These are phyloP conservation scores for human (Homo sapiens) DNA, from an alignment of 2,113 vertebrate species.

Conservation along the genomic window GRCh38 chr11:74467001-74467500, in stretches of 20 bases:
- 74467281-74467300: background rate
- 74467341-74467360: background rate
- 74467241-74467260: background rate
- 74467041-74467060: background rate
- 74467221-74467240: background rate
- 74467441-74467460: background rate
- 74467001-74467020: background rate
- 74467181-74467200: background rate
- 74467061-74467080: background rate
- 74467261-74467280: no score
- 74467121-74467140: background rate
- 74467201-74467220: background rate
- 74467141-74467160: background rate
- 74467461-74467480: background rate
- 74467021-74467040: background rate
- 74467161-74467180: background rate
- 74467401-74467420: background rate
- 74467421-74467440: background rate
- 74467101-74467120: fast-evolving
- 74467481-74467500: background rate
- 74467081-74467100: background rate
- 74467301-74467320: background rate
- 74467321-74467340: background rate
- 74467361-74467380: background rate
- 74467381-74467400: conserved; percentile 55